These are phyloP conservation scores for Arctia plantaginis DNA, from an alignment of 2,888 invertebrate genomes.

Conservation along the genomic window DNA sequence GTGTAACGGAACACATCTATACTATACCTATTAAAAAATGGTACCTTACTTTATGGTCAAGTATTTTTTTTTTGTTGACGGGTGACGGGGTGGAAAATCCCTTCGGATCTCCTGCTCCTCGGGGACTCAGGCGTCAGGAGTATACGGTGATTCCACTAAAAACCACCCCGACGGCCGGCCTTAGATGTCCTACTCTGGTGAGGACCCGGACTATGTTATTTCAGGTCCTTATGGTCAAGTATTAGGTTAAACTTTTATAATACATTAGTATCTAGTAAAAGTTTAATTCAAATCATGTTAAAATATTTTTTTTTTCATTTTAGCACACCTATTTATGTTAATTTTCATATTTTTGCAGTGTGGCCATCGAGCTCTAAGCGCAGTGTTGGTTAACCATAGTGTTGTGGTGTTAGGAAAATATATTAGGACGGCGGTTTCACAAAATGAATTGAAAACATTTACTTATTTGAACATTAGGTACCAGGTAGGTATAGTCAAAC, in stretches of 20 bases:
- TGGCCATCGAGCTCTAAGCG: neutral
- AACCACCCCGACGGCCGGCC: too few species aligned
- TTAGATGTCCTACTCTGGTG: too few species aligned
- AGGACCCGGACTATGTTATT: too few species aligned
- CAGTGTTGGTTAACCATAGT: neutral
- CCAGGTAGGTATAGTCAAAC: neutral
- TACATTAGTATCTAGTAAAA: neutral
- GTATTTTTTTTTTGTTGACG: too few species aligned
- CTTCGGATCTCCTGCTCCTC: too few species aligned
- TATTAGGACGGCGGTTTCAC: neutral
- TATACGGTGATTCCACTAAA: too few species aligned
- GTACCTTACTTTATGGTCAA: neutral
- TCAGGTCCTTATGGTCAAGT: too few species aligned
- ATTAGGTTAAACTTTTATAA: neutral
- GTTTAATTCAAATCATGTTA: neutral
- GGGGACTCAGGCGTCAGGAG: too few species aligned
- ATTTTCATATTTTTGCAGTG: neutral
- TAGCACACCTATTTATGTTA: neutral
- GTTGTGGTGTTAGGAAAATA: neutral
- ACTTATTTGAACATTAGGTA: neutral
- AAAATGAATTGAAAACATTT: neutral
- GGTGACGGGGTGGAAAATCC: too few species aligned
- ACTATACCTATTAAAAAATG: conserved; percentile 1
- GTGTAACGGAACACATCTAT: conserved; percentile 24
- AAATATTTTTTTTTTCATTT: neutral